Percentiles rank a stretch among this genome's conserved stretches.
phyloP scores from a whole-genome alignment of 1,140 invertebrate species.

The Ganaspis sp. region DNA sequence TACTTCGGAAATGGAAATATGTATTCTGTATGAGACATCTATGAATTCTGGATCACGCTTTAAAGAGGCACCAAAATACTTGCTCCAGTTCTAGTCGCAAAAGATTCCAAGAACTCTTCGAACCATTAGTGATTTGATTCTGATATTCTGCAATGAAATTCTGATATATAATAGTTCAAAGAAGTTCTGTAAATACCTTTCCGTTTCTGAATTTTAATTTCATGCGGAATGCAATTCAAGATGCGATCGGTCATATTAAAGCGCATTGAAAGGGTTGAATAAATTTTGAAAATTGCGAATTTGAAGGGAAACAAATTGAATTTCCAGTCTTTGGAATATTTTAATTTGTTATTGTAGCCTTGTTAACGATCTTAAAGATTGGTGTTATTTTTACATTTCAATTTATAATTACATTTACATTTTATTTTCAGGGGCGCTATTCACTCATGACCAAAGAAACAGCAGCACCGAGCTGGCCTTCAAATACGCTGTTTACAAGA shows the following conservation, averaged over 20 bases:
- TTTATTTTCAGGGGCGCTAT: conserved; percentile 78
- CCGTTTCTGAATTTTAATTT: no score
- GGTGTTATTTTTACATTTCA: neutral
- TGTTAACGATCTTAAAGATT: no score
- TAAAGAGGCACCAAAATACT: conserved; percentile 5
- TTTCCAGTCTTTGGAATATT: no score
- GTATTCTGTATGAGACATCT: conserved; percentile 48
- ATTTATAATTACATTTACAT: neutral
- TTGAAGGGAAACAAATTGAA: no score
- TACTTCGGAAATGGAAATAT: conserved; percentile 57
- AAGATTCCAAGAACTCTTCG: neutral
- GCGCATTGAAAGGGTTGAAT: no score
- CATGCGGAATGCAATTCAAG: no score
- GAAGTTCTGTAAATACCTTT: no score
- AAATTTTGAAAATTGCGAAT: no score
- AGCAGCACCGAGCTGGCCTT: conserved; percentile 81
- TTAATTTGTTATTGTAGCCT: no score
- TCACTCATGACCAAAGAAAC: conserved; percentile 81
- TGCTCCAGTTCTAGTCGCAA: neutral
- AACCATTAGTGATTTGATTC: neutral
- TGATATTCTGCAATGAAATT: neutral
- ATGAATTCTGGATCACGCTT: neutral
- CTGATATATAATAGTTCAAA: no score
- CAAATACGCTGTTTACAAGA: conserved; percentile 82
- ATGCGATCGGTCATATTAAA: no score